Conservation (phyloP, 1,140 invertebrate species). For the Drosophila neocordata region DNA sequence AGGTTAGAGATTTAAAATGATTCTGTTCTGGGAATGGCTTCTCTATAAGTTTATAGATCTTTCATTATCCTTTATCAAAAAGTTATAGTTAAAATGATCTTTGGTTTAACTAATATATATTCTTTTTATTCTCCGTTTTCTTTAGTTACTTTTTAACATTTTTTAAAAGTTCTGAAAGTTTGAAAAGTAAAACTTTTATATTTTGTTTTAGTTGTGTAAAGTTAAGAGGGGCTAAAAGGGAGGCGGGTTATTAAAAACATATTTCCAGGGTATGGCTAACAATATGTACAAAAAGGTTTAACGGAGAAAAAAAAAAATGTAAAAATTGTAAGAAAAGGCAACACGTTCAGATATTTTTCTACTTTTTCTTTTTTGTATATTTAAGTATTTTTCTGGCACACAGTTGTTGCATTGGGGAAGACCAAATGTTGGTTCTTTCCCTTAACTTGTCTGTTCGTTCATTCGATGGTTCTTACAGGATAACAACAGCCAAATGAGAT, state of each 20-base stretch:
- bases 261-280: conserved; percentile 51
- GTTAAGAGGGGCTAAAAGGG: background rate
- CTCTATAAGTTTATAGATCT: too few relatives aligned
- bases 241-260: background rate
- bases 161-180: background rate
- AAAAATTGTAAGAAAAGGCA: conserved; percentile 32
- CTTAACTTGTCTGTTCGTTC: conserved; percentile 30
- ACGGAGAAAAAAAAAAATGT: conserved; percentile 41
- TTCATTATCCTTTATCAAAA: too few relatives aligned
- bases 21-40: too few relatives aligned
- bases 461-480: conserved; percentile 49
- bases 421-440: conserved; percentile 12
- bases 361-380: background rate
- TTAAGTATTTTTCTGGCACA: conserved; percentile 3
- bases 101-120: too few relatives aligned
- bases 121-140: too few relatives aligned
- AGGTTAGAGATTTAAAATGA: too few relatives aligned
- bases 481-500: conserved; percentile 79
- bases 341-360: background rate
- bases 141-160: too few relatives aligned
- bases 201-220: background rate
- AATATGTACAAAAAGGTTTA: conserved; percentile 72
- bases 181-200: background rate
- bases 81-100: too few relatives aligned
- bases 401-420: conserved; percentile 55